phyloP scores from a whole-genome alignment of 2,888 invertebrate genomes.

The Agrotis puta region DNA sequence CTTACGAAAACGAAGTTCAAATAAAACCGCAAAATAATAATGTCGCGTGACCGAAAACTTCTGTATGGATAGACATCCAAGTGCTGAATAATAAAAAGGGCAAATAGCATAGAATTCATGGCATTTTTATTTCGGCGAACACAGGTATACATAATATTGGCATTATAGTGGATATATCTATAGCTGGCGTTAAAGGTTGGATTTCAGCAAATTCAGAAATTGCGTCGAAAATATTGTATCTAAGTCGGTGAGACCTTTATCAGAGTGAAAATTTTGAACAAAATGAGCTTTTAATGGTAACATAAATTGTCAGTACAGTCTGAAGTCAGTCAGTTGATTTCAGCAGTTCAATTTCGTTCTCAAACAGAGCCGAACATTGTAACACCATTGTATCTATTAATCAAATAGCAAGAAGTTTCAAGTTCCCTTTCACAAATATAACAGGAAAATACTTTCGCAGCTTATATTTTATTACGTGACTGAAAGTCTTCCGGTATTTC shows the following conservation, averaged over 20 bases:
- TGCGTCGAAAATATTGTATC: neutral
- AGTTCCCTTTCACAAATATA: conserved; percentile 1
- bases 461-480: conserved; percentile 21
- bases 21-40: conserved; percentile 68
- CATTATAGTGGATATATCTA: conserved; percentile 1
- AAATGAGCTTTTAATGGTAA: no score
- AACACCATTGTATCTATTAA: no score
- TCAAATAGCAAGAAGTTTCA: neutral
- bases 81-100: conserved; percentile 77
- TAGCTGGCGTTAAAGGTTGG: conserved; percentile 2
- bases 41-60: conserved; percentile 76
- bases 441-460: conserved; percentile 15
- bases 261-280: no score
- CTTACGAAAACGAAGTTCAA: conserved; percentile 44
- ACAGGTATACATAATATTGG: conserved; percentile 22
- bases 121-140: conserved; percentile 61
- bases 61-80: conserved; percentile 70
- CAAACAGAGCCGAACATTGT: no score
- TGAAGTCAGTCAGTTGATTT: no score
- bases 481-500: conserved; percentile 23
- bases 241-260: no score
- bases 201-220: neutral
- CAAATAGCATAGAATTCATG: conserved; percentile 62
- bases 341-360: no score
- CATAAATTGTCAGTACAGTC: no score